These are phyloP conservation scores for Tiphia femorata DNA, from an alignment of 2,888 invertebrate genomes.

Conservation along the genomic window DNA sequence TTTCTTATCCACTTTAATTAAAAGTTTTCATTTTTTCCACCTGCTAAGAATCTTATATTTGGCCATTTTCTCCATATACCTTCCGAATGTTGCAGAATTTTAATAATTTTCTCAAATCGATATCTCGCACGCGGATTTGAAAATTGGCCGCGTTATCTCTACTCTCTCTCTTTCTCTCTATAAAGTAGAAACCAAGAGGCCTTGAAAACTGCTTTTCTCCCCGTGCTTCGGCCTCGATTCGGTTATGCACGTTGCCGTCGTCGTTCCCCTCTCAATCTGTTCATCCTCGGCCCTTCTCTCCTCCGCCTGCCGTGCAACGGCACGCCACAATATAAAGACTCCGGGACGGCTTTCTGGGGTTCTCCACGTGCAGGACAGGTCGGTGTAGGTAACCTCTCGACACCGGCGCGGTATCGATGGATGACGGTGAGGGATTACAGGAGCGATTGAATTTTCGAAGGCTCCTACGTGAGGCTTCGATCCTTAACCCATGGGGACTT, in stretches of 20 bases:
- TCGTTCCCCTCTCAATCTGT: not conserved
- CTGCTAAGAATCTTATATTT: too few species aligned
- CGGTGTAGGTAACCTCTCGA: conserved; percentile 32
- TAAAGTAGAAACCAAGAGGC: too few species aligned
- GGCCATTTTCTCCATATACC: too few species aligned
- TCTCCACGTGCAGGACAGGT: not conserved
- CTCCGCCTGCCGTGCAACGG: too few species aligned
- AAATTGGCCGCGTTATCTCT: too few species aligned
- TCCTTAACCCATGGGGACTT: conserved; percentile 61
- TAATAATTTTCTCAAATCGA: too few species aligned
- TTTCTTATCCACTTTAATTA: too few species aligned
- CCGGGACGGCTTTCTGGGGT: not conserved
- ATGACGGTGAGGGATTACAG: conserved; percentile 41
- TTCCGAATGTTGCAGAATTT: too few species aligned
- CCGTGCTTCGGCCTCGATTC: conserved; percentile 2
- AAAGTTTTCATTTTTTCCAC: too few species aligned
- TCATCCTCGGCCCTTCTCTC: not conserved
- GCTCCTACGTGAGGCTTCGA: conserved; percentile 34
- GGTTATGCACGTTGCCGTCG: not conserved
- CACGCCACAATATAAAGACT: not conserved
- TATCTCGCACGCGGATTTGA: too few species aligned
- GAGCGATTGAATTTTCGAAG: conserved; percentile 50
- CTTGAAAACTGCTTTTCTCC: not conserved
- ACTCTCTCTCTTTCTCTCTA: too few species aligned
- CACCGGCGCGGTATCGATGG: conserved; percentile 37